Evolutionary conservation across 2,797 vertebrate genomes (phyloP), one percentile per base, ranked within the genome.

Genomic region (Scarus forsteni): DNA sequence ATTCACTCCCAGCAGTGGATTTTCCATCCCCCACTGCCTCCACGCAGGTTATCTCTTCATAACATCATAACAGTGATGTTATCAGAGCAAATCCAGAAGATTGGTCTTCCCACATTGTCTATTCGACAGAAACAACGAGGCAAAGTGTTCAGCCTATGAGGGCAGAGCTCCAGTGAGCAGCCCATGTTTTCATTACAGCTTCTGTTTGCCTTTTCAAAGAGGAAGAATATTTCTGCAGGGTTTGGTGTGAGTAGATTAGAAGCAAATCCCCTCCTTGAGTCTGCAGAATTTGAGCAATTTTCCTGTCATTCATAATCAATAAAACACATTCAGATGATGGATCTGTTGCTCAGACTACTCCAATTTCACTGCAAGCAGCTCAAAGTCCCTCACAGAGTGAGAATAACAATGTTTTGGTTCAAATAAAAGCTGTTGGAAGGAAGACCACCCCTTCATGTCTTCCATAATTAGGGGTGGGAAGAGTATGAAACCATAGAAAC

Each of bases 21-120:
- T 44, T 15, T 62, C 36, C 62, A 57, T 3, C 60, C 73, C 69
- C 72, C 58, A 44, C 7, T 60, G 69, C 60, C 76, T 68, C 27
- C 53, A 70, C 59, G n/a, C 60, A 10, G 59, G 56, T 70, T 61
- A 77, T 81, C 72, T 78, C 66, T 13, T 77, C 40, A 79, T 73
- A 82, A 66, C 56, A 81, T 83, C 76, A 77, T 75, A 53, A 76
- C 71, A 38, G 51, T 36, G 60, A 66, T 64, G 70, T 77, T 72
- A 81, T 65, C 63, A 0, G 43, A 43, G 65, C 43, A 66, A 60
- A 76, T 64, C 15, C 43, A 58, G 51, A 62, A 55, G 51, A 56
- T 35, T 50, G 62, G 58, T 65, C 49, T 63, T 35, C 55, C 67
- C 10, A 43, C 35, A 66, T 39, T 63, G 27, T 43, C 38, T 66